Evolutionary conservation across 2,113 vertebrate species (phyloP).

Genomic region (Lasiurus borealis): DNA sequence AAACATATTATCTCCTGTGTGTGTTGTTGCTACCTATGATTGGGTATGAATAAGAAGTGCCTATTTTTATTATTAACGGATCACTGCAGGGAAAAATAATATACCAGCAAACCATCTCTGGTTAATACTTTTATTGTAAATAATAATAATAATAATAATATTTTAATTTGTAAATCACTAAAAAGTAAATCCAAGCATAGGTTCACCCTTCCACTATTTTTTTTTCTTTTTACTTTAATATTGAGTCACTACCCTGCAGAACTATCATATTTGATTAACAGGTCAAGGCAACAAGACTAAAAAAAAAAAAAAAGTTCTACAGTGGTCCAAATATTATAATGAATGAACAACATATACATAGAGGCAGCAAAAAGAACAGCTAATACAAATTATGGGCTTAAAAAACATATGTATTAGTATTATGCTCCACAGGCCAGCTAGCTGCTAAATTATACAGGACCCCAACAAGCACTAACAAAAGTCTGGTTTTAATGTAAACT

Average conservation of each 20-base stretch:
- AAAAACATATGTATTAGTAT: neutral
- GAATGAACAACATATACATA: neutral
- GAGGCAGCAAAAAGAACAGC: neutral
- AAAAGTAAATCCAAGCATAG: slow-evolving; percentile 35
- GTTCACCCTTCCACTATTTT: neutral
- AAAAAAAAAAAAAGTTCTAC: neutral
- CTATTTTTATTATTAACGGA: neutral
- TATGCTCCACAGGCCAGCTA: neutral
- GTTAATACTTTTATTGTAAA: slow-evolving; percentile 18
- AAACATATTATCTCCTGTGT: neutral
- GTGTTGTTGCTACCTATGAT: neutral
- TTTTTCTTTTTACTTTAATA: slow-evolving; percentile 10
- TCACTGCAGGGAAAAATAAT: slow-evolving; percentile 7
- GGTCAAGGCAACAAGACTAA: neutral
- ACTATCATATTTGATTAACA: neutral
- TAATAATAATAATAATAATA: neutral
- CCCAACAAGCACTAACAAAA: neutral
- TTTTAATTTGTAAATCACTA: slow-evolving; percentile 41
- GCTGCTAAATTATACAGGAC: neutral
- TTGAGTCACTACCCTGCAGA: neutral
- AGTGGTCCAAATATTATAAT: neutral
- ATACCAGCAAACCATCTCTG: neutral
- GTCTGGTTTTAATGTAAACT: slow-evolving; percentile 59
- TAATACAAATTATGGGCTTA: neutral
- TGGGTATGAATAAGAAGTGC: neutral